A percentile compares a stretch with the other conserved stretches of the same genome.
Evolutionary conservation across 2,888 invertebrate species (phyloP).

Genomic region (Trichogramma dendrolimi): DNA sequence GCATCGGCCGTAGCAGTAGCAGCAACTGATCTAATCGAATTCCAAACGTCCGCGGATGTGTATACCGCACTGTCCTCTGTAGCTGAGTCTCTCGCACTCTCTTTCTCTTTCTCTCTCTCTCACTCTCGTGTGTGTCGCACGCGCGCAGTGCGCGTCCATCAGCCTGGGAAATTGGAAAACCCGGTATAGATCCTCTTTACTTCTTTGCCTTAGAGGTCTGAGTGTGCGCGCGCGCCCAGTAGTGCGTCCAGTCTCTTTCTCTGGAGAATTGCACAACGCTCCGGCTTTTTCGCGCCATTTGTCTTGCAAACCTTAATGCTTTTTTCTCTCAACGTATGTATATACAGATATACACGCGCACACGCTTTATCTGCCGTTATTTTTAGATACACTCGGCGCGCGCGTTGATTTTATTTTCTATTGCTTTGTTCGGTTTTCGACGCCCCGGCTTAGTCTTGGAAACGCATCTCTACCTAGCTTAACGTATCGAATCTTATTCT

Average conservation of each 20-base stretch:
- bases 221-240: background rate
- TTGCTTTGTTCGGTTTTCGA: too few species aligned
- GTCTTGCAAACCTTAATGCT: conserved; percentile 16
- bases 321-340: background rate
- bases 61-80: background rate
- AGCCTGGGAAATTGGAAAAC: conserved; percentile 19
- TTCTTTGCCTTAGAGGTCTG: background rate
- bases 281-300: conserved; percentile 21
- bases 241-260: background rate
- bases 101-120: too few species aligned
- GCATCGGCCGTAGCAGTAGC: conserved; percentile 16
- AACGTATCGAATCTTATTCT: too few species aligned
- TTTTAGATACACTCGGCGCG: too few species aligned
- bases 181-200: background rate
- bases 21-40: conserved; percentile 43
- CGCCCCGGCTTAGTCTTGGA: too few species aligned
- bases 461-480: too few species aligned
- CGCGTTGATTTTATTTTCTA: too few species aligned
- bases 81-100: too few species aligned
- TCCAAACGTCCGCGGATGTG: conserved; percentile 32
- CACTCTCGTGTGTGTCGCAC: background rate
- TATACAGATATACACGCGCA: too few species aligned
- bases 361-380: too few species aligned
- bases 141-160: background rate
- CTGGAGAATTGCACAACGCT: too few species aligned